A percentile compares a stretch with the other conserved stretches of the same genome.
These are phyloP conservation scores for Equus quagga DNA, from an alignment of 2,113 vertebrate genomes.

Conservation along the genomic window DNA sequence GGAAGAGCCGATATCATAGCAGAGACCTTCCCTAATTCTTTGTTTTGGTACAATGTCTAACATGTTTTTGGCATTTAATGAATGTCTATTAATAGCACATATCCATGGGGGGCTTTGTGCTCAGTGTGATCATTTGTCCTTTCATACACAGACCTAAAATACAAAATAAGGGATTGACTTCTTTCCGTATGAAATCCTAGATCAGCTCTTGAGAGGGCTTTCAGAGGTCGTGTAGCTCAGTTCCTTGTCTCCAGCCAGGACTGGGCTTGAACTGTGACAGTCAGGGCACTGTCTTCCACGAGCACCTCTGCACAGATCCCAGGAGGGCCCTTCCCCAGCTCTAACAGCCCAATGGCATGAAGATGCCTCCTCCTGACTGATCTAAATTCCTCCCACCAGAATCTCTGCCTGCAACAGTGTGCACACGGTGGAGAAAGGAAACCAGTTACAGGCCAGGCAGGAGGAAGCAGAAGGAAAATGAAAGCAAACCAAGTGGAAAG, in stretches of 20 bases:
- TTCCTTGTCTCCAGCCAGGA: not conserved
- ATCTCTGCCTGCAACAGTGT: not conserved
- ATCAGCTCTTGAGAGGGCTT: not conserved
- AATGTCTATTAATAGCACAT: slow-evolving; percentile 75
- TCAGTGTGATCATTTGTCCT: not conserved
- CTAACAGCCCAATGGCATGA: not conserved
- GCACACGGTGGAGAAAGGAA: not conserved
- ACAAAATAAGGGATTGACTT: not conserved
- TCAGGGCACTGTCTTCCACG: not conserved
- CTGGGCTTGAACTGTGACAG: not conserved
- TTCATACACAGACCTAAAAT: not conserved
- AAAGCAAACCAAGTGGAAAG: not conserved
- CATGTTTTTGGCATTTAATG: slow-evolving; percentile 59
- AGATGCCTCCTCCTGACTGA: rapidly evolving
- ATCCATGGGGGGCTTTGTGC: not conserved
- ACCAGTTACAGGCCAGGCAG: not conserved
- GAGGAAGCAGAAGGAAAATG: not conserved
- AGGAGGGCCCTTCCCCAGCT: rapidly evolving
- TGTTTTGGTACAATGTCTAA: slow-evolving; percentile 68
- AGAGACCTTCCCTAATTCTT: slow-evolving; percentile 63
- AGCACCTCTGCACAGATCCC: not conserved
- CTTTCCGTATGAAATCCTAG: not conserved
- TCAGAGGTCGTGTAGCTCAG: not conserved
- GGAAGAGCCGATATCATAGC: slow-evolving; percentile 41
- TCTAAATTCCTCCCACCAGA: not conserved